These are phyloP conservation scores for Apamea anceps DNA, from an alignment of 2,888 invertebrate species.

Conservation along the genomic window DNA sequence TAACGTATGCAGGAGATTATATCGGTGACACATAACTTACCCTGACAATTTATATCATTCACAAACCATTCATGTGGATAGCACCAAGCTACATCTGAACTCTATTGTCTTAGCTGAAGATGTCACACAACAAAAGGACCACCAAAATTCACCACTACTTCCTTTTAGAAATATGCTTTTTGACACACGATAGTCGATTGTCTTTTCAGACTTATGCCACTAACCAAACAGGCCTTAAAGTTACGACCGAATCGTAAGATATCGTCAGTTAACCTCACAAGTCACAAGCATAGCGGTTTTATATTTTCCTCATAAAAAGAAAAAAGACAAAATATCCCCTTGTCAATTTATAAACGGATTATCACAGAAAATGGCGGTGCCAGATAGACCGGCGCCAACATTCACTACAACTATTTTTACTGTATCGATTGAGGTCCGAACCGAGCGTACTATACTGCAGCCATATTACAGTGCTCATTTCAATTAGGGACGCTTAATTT, in stretches of 20 bases:
- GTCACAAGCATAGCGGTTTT: conserved; percentile 48
- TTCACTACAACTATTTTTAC: conserved; percentile 54
- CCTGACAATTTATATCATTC: neutral
- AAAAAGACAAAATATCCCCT: conserved; percentile 10
- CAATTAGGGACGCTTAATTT: conserved; percentile 8
- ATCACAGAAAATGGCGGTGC: conserved; percentile 29
- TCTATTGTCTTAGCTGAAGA: neutral
- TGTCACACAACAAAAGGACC: neutral
- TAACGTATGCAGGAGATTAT: conserved; percentile 29
- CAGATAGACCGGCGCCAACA: conserved; percentile 35
- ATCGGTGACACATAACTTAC: conserved; percentile 13
- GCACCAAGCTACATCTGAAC: neutral
- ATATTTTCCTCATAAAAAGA: neutral
- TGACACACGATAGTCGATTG: neutral
- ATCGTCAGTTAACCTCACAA: conserved; percentile 17
- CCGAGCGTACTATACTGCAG: conserved; percentile 18
- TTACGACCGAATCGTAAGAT: too few relatives aligned
- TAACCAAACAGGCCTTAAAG: neutral
- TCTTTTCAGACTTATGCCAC: neutral
- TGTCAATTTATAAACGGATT: conserved; percentile 41
- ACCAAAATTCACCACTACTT: neutral
- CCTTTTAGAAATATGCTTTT: neutral
- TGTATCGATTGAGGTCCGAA: conserved; percentile 47
- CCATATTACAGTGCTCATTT: neutral
- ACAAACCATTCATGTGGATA: neutral